Conservation (phyloP, 1,140 invertebrate genomes). For the Cyrtorhinus lividipennis region DNA sequence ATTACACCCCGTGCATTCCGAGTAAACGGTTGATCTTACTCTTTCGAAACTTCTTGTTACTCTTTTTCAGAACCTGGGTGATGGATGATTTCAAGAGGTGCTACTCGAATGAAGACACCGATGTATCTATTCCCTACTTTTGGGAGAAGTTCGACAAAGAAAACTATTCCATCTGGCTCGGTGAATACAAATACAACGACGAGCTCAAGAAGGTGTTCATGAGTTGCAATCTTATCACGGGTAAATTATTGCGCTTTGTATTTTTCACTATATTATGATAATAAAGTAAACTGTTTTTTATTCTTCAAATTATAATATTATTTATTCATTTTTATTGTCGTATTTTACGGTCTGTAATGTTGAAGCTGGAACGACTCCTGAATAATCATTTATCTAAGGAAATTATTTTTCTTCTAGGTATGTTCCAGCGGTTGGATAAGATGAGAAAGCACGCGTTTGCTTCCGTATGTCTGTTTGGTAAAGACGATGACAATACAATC, state of each 20-base stretch:
- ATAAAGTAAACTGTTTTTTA: background rate
- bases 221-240: conserved; percentile 88
- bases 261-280: background rate
- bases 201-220: conserved; percentile 89
- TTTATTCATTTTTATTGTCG: background rate
- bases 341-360: no score
- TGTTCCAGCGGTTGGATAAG: conserved; percentile 97
- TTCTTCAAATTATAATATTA: background rate
- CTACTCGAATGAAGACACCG: conserved; percentile 94
- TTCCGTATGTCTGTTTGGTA: conserved; percentile 84
- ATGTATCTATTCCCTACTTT: conserved; percentile 91
- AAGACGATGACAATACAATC: conserved; percentile 82
- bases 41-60: no score
- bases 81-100: conserved; percentile 95
- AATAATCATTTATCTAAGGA: no score
- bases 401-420: conserved; percentile 45
- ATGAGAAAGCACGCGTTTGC: conserved; percentile 93
- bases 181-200: conserved; percentile 92
- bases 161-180: conserved; percentile 94
- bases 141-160: conserved; percentile 96
- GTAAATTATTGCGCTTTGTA: conserved; percentile 33
- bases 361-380: no score
- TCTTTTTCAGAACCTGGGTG: conserved; percentile 63
- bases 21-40: no score
- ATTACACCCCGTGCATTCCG: no score